A percentile compares a stretch with the other conserved stretches of the same genome.
Conservation (phyloP, 1,140 invertebrate genomes). For the Liolophura sinensis region DNA sequence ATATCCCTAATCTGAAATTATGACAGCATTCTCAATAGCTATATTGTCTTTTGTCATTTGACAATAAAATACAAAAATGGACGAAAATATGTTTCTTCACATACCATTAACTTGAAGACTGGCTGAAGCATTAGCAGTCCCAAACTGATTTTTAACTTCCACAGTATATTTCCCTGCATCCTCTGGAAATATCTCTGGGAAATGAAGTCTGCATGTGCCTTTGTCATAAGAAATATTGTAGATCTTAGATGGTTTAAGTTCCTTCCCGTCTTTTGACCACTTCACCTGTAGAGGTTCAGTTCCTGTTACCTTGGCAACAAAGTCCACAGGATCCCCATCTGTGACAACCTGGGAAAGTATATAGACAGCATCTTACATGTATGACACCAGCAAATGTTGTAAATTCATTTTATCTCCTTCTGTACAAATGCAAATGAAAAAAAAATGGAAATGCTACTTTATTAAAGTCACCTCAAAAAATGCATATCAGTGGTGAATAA, state of each 20-base stretch:
- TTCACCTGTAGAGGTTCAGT: conserved; percentile 48
- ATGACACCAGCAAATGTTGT: background rate
- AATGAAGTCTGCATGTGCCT: conserved; percentile 57
- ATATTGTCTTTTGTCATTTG: too few species aligned
- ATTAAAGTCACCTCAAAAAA: background rate
- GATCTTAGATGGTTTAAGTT: conserved; percentile 30
- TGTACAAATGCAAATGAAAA: background rate
- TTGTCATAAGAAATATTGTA: conserved; percentile 38
- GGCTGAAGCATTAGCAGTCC: conserved; percentile 67
- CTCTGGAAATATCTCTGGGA: conserved; percentile 90
- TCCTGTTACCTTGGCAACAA: conserved; percentile 53
- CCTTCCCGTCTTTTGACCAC: conserved; percentile 50
- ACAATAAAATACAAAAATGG: background rate
- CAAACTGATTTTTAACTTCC: conserved; percentile 84
- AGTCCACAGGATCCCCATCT: conserved; percentile 47
- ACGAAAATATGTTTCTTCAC: background rate
- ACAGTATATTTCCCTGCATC: conserved; percentile 94
- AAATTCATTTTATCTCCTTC: background rate
- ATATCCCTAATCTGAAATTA: background rate
- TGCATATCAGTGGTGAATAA: too few species aligned
- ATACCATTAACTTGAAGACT: conserved; percentile 52
- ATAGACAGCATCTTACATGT: background rate
- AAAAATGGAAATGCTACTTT: background rate
- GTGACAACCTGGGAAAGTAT: conserved; percentile 35
- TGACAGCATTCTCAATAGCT: background rate